Evolutionary conservation across 1,140 invertebrate species (phyloP).

Genomic region (Ceratosolen fusciceps): DNA sequence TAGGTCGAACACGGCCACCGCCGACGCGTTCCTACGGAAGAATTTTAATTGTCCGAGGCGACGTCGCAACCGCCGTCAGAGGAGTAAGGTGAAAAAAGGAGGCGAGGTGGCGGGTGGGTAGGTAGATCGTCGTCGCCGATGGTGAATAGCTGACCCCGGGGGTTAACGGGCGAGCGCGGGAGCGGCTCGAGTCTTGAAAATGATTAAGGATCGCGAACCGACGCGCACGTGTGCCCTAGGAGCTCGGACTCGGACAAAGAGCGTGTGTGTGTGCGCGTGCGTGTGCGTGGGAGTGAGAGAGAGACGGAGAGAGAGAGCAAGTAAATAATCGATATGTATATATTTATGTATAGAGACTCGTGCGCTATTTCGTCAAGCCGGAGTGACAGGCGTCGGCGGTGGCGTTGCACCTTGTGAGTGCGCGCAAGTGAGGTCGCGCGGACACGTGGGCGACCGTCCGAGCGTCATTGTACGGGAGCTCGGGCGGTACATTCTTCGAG

Average conservation of each 20-base stretch:
- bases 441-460: not conserved
- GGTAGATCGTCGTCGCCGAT: slow-evolving; percentile 2
- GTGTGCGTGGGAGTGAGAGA: not conserved
- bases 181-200: slow-evolving; percentile 19
- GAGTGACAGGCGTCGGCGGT: slow-evolving; percentile 5
- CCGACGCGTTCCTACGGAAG: not conserved
- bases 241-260: too few relatives aligned
- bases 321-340: slow-evolving; percentile 22
- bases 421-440: not conserved
- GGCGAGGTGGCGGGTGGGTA: not conserved
- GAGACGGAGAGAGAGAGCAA: not conserved
- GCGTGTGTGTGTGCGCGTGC: too few relatives aligned
- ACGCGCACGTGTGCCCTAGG: not conserved
- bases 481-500: slow-evolving; percentile 17
- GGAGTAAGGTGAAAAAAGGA: too few relatives aligned
- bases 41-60: slow-evolving; percentile 27
- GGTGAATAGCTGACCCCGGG: slow-evolving; percentile 8
- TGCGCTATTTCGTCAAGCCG: slow-evolving; percentile 22
- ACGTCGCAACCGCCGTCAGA: not conserved
- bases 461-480: not conserved
- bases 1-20: too few relatives aligned
- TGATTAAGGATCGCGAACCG: slow-evolving; percentile 28
- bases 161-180: slow-evolving; percentile 29
- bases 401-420: slow-evolving; percentile 15
- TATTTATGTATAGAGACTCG: too few relatives aligned